Base-by-base conservation (phyloP, 2,888 invertebrate species). In the Cremastobaeus sp. region DNA sequence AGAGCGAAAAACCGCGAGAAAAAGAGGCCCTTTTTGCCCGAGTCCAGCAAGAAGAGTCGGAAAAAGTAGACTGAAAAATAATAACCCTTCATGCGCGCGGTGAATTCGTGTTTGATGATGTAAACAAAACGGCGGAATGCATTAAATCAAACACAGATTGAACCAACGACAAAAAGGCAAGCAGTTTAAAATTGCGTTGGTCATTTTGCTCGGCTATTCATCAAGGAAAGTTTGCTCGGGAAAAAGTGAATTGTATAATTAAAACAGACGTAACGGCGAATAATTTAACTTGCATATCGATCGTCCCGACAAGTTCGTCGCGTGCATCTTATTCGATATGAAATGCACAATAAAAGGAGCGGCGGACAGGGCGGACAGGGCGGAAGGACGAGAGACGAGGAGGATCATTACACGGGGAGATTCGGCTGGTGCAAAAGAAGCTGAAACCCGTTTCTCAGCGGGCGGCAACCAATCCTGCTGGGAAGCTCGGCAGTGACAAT, bases 401-500 rank as follows among this genome's bases (percentile, higher is more conserved):
- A 32, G 35, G 45, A 69, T 62, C 72, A 66, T 62, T 68, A 48
- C 60, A 52, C 55, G 50, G 68, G 68, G 59, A 59, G 54, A 69
- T 68, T 72, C 25, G 64, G 59, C 48, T 55, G 62, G 74, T 15
- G 66, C 71, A 70, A 76, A 76, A 76, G 75, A 73, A 76, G 78
- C 74, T 37, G 70, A 48, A 52, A 41, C 70, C 55, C 73, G 78
- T 76, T 78, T 74, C 79, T 78, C 79, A 74, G 77, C 77, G 80
- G 81, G 79, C 76, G 77, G 78, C 71, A 73, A 75, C 74, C 76
- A 74, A 73, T 78, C 74, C 76, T 68, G 71, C 69, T 66, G 76
- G 76, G 79, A 72, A 76, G 76, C 4, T 3, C 25, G 25, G 75
- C 76, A 73, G 76, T 78, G 76, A 79, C 81, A 83, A 83, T 83